phyloP scores from a whole-genome alignment of 2,113 vertebrate genomes.

The Gnathonemus longibarbis region DNA sequence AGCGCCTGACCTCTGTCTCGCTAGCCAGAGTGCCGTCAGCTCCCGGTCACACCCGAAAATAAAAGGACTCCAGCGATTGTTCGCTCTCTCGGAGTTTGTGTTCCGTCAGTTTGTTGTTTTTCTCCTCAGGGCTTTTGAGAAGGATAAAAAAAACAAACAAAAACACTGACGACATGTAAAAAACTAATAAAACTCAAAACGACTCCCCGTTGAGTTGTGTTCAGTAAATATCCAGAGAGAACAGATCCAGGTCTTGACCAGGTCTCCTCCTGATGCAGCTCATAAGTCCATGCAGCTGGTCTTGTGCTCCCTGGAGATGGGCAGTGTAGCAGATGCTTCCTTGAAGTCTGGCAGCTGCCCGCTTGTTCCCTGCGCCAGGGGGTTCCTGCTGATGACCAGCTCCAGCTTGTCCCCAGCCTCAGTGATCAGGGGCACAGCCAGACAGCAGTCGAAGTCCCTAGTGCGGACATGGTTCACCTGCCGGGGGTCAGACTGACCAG shows the following conservation, averaged over 20 bases:
- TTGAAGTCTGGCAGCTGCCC: not conserved
- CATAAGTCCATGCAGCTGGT: slow-evolving; percentile 40
- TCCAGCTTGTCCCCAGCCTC: slow-evolving; percentile 86
- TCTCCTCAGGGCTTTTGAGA: not conserved
- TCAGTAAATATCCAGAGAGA: not conserved
- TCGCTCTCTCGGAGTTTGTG: not conserved
- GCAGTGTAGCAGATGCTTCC: slow-evolving; percentile 20
- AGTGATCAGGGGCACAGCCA: slow-evolving; percentile 86
- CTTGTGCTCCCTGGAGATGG: slow-evolving; percentile 38
- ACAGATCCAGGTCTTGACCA: not conserved
- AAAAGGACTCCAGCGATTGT: not conserved
- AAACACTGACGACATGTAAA: slow-evolving; percentile 1
- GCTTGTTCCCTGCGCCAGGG: slow-evolving; percentile 49
- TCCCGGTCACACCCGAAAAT: not conserved
- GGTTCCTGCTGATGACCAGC: slow-evolving; percentile 85
- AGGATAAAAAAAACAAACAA: not conserved
- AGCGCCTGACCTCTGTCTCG: not conserved
- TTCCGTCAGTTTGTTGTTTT: not conserved
- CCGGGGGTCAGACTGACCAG: not conserved
- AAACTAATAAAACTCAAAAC: not conserved
- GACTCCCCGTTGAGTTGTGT: not conserved
- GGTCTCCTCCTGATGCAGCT: slow-evolving; percentile 14
- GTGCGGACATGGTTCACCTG: slow-evolving; percentile 86
- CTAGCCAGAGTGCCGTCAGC: not conserved
- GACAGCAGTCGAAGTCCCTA: slow-evolving; percentile 89